A percentile compares a stretch with the other conserved stretches of the same genome.
Evolutionary conservation across 2,113 vertebrate genomes (phyloP).

Genomic region (Poeciliopsis prolifica): DNA sequence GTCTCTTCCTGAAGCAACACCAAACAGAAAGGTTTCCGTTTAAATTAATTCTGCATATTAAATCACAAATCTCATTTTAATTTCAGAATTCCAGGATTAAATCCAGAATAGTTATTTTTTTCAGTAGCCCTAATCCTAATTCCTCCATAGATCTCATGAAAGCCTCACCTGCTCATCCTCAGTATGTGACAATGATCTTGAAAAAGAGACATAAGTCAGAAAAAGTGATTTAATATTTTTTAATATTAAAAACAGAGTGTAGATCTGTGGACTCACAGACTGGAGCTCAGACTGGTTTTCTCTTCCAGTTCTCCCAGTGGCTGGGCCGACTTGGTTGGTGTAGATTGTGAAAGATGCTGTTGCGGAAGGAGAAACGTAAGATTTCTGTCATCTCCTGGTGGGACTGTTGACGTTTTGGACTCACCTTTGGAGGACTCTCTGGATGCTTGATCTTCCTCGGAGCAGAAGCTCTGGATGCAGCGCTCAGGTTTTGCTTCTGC

Average conservation of each 20-base stretch:
- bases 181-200: conserved; percentile 72
- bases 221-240: background rate
- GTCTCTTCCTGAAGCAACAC: conserved; percentile 73
- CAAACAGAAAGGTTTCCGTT: background rate
- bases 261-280: conserved; percentile 60
- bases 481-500: conserved; percentile 57
- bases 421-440: conserved; percentile 22
- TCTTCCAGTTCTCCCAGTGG: conserved; percentile 63
- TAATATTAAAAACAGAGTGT: background rate
- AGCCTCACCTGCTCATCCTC: conserved; percentile 74
- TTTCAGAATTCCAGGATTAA: too few relatives aligned
- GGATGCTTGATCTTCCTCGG: conserved; percentile 43
- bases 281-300: conserved; percentile 71
- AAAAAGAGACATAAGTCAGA: background rate
- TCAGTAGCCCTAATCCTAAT: too few relatives aligned
- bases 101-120: too few relatives aligned
- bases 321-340: conserved; percentile 64
- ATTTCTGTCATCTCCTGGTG: rapidly evolving
- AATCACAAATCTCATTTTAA: too few relatives aligned
- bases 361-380: background rate
- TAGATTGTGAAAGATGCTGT: conserved; percentile 56
- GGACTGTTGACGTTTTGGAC: background rate
- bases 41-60: background rate
- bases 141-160: background rate
- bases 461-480: conserved; percentile 46